Conservation (phyloP, 2,113 vertebrate species). For the Limnothrissa miodon region DNA sequence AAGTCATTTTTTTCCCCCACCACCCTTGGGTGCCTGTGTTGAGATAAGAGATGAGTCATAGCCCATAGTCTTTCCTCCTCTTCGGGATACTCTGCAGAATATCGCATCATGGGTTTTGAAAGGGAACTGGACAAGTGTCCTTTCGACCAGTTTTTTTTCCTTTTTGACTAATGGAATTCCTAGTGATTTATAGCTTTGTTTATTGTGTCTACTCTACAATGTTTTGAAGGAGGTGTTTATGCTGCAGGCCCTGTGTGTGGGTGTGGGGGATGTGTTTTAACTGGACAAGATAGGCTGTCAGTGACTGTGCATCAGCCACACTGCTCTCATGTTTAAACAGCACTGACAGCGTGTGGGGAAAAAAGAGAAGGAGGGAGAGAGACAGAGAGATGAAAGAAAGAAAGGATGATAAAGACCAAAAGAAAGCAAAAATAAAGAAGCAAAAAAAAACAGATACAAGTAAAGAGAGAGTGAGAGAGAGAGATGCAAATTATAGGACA, state of each 20-base stretch:
- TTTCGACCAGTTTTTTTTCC: background rate
- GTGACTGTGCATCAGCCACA: background rate
- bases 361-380: background rate
- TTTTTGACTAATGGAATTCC: background rate
- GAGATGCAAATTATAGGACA: background rate
- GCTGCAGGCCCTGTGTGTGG: background rate
- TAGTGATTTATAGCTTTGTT: background rate
- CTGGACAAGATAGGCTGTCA: background rate
- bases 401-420: background rate
- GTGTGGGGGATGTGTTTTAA: background rate
- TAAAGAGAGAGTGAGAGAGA: background rate
- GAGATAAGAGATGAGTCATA: background rate
- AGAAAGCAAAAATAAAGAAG: background rate
- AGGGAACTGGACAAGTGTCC: background rate
- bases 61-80: background rate
- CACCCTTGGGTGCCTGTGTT: background rate
- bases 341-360: background rate
- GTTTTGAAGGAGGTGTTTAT: background rate
- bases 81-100: background rate
- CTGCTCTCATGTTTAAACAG: background rate
- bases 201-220: background rate
- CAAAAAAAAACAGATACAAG: background rate
- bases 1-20: background rate
- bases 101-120: background rate
- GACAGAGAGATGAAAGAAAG: background rate